These are phyloP conservation scores for Seira ritae DNA, from an alignment of 2,888 invertebrate species.

Conservation along the genomic window DNA sequence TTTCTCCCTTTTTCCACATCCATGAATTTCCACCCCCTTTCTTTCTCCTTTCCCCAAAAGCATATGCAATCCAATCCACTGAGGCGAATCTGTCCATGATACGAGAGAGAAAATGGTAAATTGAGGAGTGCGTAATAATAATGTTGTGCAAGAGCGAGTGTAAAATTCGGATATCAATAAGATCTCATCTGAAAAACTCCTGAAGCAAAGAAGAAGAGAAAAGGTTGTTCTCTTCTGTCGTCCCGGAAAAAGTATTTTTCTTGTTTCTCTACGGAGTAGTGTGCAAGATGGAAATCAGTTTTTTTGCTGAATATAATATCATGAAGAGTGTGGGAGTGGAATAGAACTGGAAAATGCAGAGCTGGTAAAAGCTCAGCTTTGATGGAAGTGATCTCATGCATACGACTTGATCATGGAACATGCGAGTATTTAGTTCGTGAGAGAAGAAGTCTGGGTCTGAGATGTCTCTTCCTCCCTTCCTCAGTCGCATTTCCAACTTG, in stretches of 20 bases:
- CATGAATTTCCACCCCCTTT: too few species aligned
- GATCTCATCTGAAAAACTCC: constrained; percentile 31
- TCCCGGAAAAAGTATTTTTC: constrained; percentile 32
- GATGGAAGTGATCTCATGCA: constrained; percentile 39
- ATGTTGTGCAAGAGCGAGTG: constrained; percentile 44
- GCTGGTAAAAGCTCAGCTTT: too few species aligned
- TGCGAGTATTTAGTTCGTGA: constrained; percentile 36
- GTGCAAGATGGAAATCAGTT: background rate
- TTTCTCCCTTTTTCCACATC: constrained; percentile 56
- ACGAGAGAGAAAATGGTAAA: constrained; percentile 42
- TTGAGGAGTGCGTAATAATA: constrained; percentile 45
- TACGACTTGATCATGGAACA: constrained; percentile 59
- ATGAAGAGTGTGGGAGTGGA: background rate
- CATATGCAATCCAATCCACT: constrained; percentile 30
- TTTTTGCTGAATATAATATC: background rate
- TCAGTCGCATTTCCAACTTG: background rate
- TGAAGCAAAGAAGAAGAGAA: constrained; percentile 8
- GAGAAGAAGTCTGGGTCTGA: constrained; percentile 33
- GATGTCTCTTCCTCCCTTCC: background rate
- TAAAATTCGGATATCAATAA: constrained; percentile 56
- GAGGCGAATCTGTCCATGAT: background rate
- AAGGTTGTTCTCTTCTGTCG: constrained; percentile 25
- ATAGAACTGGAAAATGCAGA: constrained; percentile 1
- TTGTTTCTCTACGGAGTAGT: constrained; percentile 35
- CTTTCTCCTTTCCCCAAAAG: constrained; percentile 43